These are phyloP conservation scores for Galago senegalensis DNA, from an alignment of 2,797 vertebrate species.

Conservation along the genomic window DNA sequence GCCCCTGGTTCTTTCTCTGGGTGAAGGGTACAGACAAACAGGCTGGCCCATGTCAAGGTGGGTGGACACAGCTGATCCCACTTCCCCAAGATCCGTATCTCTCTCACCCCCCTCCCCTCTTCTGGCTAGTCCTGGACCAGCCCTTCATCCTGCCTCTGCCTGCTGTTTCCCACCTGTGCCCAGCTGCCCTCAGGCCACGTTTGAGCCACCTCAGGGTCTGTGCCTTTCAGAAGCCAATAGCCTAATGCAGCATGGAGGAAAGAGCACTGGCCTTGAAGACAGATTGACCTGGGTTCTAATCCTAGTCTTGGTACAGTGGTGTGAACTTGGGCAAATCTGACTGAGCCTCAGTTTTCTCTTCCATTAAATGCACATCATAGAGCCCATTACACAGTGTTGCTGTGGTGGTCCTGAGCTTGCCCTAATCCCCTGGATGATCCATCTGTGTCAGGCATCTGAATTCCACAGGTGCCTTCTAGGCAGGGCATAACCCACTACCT, in stretches of 20 bases:
- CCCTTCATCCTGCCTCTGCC: neutral
- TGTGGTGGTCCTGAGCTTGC: rapidly evolving
- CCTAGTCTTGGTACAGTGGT: neutral
- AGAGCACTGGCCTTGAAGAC: neutral
- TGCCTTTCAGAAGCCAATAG: neutral
- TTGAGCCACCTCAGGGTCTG: neutral
- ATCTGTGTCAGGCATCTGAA: neutral
- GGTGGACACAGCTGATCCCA: neutral
- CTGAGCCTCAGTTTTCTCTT: neutral
- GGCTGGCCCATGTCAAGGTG: neutral
- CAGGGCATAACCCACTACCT: neutral
- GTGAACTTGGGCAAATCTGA: neutral
- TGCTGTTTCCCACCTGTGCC: neutral
- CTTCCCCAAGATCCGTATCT: neutral
- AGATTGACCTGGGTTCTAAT: neutral
- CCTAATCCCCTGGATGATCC: neutral
- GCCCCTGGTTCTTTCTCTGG: neutral
- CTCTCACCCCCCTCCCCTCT: neutral
- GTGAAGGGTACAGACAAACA: neutral
- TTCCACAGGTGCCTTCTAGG: neutral
- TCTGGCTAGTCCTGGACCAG: neutral
- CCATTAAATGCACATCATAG: neutral
- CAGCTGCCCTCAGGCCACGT: rapidly evolving
- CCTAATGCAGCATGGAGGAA: neutral
- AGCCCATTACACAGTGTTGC: rapidly evolving